These are phyloP conservation scores for Trichechus manatus DNA, from an alignment of 2,113 vertebrate species.

Conservation along the genomic window DNA sequence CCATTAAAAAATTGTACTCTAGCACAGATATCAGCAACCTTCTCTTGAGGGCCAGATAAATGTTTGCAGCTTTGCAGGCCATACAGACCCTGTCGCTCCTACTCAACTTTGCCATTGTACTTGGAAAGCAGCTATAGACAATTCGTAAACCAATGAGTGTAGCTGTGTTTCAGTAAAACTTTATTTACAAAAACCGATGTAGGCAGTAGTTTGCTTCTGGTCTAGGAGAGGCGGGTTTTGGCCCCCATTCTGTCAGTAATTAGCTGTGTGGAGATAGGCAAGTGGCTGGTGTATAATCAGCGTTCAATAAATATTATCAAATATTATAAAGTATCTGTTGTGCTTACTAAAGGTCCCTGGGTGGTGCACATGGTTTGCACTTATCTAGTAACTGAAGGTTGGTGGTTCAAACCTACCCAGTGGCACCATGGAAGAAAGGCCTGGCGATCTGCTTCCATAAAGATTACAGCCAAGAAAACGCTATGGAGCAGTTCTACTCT, in stretches of 20 bases:
- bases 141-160: background rate
- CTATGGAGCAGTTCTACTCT: no score
- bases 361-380: no score
- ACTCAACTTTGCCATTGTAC: background rate
- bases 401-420: no score
- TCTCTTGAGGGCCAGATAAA: background rate
- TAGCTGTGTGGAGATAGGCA: background rate
- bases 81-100: fast-evolving
- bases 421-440: no score
- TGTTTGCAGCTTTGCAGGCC: background rate
- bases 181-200: slow-evolving; percentile 38
- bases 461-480: no score
- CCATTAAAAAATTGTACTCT: background rate
- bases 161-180: slow-evolving; percentile 42
- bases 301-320: background rate
- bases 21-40: background rate
- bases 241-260: background rate
- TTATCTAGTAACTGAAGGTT: no score
- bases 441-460: no score
- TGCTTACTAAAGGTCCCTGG: background rate
- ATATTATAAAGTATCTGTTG: background rate
- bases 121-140: background rate
- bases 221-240: background rate
- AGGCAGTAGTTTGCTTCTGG: background rate
- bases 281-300: background rate